Percentiles rank a stretch among this genome's conserved stretches.
Evolutionary conservation across 2,113 vertebrate species (phyloP).

Genomic region (Bujurquina vittata): DNA sequence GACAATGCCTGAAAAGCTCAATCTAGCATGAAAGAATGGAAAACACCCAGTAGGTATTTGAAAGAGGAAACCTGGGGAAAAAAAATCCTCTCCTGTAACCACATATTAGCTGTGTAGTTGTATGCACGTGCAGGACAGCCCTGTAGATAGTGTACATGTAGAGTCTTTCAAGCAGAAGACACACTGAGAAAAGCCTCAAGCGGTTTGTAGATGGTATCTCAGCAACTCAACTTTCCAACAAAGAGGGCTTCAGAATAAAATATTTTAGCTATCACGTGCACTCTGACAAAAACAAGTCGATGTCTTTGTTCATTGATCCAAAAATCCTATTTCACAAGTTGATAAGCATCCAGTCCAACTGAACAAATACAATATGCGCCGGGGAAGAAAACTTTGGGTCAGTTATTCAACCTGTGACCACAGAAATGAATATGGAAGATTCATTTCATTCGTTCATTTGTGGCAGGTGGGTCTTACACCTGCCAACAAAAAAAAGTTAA

Average conservation of each 20-base stretch:
- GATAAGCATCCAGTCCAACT: slow-evolving; percentile 42
- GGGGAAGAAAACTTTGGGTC: slow-evolving; percentile 2
- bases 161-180: neutral
- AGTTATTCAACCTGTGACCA: neutral
- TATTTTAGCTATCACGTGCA: neutral
- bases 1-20: slow-evolving; percentile 76
- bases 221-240: slow-evolving; percentile 11
- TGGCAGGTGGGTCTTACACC: neutral
- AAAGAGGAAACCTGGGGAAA: slow-evolving; percentile 44
- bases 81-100: slow-evolving; percentile 19
- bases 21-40: slow-evolving; percentile 72
- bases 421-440: slow-evolving; percentile 11
- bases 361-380: slow-evolving; percentile 40
- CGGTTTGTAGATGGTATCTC: neutral
- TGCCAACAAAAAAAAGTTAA: neutral
- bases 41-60: slow-evolving; percentile 61
- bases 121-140: neutral
- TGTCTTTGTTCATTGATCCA: slow-evolving; percentile 51
- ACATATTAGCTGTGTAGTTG: slow-evolving; percentile 18
- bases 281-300: neutral
- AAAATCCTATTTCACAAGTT: slow-evolving; percentile 61
- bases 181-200: neutral
- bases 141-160: neutral
- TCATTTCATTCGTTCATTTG: too few species aligned
- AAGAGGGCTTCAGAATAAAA: slow-evolving; percentile 21